These are phyloP conservation scores for Dicaeum eximium DNA, from an alignment of 2,113 vertebrate species.

Conservation along the genomic window DNA sequence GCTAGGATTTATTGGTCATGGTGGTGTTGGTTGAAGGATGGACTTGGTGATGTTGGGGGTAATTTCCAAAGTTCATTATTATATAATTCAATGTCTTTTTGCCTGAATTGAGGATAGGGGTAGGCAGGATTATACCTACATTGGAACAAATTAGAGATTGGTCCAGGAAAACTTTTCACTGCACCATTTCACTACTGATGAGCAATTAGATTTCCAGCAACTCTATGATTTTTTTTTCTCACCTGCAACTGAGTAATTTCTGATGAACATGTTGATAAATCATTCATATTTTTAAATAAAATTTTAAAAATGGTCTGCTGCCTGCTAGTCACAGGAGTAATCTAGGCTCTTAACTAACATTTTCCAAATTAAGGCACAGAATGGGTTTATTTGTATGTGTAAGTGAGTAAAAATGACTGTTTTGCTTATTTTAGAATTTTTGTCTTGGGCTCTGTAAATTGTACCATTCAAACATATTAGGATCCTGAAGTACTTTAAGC, in stretches of 20 bases:
- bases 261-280: neutral
- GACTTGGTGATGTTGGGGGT: neutral
- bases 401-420: neutral
- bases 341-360: neutral
- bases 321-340: neutral
- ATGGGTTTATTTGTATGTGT: too few relatives aligned
- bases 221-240: neutral
- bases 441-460: neutral
- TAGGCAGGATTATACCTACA: neutral
- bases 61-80: neutral
- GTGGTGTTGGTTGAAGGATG: neutral
- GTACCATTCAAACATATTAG: neutral
- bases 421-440: neutral
- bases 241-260: neutral
- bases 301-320: neutral
- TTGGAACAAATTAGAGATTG: neutral
- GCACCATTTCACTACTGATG: neutral
- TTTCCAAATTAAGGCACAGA: neutral
- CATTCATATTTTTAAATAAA: neutral
- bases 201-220: neutral
- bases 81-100: neutral
- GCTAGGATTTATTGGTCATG: accelerated
- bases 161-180: neutral
- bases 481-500: neutral
- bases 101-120: neutral